Evolutionary conservation across 2,888 invertebrate genomes (phyloP).

Genomic region (Papilio gigon): DNA sequence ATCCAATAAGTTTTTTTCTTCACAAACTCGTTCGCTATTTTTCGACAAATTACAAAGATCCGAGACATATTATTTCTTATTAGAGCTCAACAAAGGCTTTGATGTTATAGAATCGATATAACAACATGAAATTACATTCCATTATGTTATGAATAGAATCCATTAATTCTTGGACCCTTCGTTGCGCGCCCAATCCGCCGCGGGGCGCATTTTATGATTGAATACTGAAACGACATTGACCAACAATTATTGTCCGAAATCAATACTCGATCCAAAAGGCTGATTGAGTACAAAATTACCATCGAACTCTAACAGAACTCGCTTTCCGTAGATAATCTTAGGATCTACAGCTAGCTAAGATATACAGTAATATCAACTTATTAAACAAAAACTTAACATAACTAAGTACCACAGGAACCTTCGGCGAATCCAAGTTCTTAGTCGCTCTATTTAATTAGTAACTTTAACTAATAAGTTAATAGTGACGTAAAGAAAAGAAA

Average conservation of each 20-base stretch:
- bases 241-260: neutral
- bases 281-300: too few species aligned
- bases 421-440: too few species aligned
- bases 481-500: neutral
- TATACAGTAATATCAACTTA: too few species aligned
- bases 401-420: too few species aligned
- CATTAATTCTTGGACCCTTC: constrained; percentile 15
- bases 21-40: neutral
- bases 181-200: neutral
- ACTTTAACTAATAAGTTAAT: neutral
- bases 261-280: neutral
- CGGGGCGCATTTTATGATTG: constrained; percentile 15
- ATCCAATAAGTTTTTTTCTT: neutral
- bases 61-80: constrained; percentile 5
- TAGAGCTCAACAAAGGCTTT: constrained; percentile 7
- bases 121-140: constrained; percentile 23
- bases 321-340: too few species aligned
- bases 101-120: constrained; percentile 16
- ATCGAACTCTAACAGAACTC: too few species aligned
- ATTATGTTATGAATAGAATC: constrained; percentile 22
- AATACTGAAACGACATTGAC: neutral
- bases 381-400: too few species aligned
- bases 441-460: neutral
- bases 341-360: too few species aligned
- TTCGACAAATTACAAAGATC: neutral